Base-by-base conservation (phyloP, 1,140 invertebrate genomes). In the Doryteuthis pealeii region DNA sequence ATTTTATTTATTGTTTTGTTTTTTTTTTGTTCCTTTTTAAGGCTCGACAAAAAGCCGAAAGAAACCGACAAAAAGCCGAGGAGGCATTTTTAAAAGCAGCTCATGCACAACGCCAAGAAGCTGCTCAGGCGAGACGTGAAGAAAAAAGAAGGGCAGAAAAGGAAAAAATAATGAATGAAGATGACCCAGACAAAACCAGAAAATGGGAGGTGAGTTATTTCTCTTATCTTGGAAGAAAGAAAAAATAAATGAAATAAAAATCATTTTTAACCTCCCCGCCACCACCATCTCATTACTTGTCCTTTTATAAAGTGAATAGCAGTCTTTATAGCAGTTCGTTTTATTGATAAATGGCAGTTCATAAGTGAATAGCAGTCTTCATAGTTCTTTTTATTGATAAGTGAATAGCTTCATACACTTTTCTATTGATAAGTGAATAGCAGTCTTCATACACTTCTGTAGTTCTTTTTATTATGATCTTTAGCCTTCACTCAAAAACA, bases 171-270 rank as follows among this genome's bases (percentile, higher is more conserved):
- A 85, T 88, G 84, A 83, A 94, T 89, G 97, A 99, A 86, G 95
- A 97, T 74, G 97, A 99, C 89, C 97, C 97, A 2, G 96, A 99
- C 78, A 97, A 97, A 80, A 96, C 99, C 85, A 91, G 96, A 74
- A 94, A 95, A 81, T 96, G 96, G 93, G 97, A 99, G 85, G 89
- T 87, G 69, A 71, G 79, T 31, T 10, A 15, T 49, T 12, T 12
- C 45, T 22, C 45, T 49, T 49, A 22, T 49, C 22, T 22, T 49
- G 22, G 22, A 22, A 15, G 22, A 49, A 49, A 1, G 12, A 49
- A 15, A 49, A 49, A 49, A 22, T 1, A 49, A 49, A 49, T 15
- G 12, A 49, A 49, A n/a, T n/a, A n/a, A n/a, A n/a, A n/a, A n/a
- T n/a, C n/a, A n/a, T n/a, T n/a, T n/a, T n/a, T n/a, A n/a, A n/a